Conservation (phyloP, 2,797 vertebrate species). For the Ibycter americanus region DNA sequence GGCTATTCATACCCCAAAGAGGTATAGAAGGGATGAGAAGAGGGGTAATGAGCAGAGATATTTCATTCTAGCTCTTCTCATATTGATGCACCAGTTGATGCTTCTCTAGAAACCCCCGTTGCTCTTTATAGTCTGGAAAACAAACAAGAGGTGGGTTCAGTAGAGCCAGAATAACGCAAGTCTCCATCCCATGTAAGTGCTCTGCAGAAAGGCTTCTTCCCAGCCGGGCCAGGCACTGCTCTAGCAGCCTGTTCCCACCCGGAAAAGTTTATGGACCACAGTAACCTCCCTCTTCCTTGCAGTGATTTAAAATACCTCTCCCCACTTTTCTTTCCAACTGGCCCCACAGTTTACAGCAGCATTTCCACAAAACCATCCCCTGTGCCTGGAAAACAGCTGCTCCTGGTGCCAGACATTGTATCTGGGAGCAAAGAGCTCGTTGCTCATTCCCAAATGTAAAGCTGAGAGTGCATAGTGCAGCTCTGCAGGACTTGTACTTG, state of each 20-base stretch:
- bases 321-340: neutral
- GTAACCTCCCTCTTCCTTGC: neutral
- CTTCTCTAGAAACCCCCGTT: neutral
- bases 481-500: neutral
- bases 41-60: neutral
- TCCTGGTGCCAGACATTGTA: neutral
- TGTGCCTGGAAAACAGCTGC: neutral
- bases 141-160: neutral
- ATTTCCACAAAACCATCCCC: neutral
- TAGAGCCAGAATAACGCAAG: neutral
- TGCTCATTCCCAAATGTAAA: neutral
- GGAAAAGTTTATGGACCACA: neutral
- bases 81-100: accelerated
- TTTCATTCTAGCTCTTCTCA: neutral
- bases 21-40: neutral
- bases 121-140: neutral
- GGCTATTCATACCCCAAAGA: neutral
- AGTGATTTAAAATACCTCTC: neutral
- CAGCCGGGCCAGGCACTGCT: neutral
- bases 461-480: neutral
- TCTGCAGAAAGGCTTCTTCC: neutral
- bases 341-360: accelerated
- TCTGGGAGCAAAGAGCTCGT: neutral
- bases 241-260: neutral
- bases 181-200: neutral